Conservation (phyloP, 2,888 invertebrate genomes). For the Amitus sp. region DNA sequence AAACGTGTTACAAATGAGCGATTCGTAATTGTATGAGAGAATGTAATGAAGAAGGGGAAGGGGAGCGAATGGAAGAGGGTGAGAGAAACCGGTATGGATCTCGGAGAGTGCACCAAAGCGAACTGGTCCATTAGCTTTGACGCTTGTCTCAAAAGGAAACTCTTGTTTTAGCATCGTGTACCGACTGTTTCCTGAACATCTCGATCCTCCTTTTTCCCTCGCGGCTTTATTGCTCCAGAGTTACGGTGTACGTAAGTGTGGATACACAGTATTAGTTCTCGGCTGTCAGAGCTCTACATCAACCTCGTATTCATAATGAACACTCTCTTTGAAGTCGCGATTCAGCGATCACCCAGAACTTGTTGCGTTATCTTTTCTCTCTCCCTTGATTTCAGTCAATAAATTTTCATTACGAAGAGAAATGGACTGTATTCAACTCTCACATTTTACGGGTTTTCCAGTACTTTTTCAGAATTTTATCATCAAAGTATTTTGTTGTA, state of each 20-base stretch:
- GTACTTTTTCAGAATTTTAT: too few species aligned
- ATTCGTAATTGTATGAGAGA: neutral
- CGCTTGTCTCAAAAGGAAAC: slow-evolving; percentile 61
- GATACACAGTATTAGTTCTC: slow-evolving; percentile 24
- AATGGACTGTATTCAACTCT: too few species aligned
- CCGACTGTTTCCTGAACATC: slow-evolving; percentile 60
- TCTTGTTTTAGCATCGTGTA: slow-evolving; percentile 58
- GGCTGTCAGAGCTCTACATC: slow-evolving; percentile 20
- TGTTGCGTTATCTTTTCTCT: slow-evolving; percentile 28
- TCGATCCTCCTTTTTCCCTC: slow-evolving; percentile 47
- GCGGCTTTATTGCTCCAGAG: slow-evolving; percentile 47
- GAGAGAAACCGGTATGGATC: slow-evolving; percentile 31
- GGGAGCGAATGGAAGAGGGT: slow-evolving; percentile 18
- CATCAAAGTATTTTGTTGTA: too few species aligned
- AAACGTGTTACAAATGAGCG: too few species aligned
- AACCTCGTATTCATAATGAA: slow-evolving; percentile 30
- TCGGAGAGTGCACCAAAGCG: slow-evolving; percentile 23
- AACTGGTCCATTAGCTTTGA: slow-evolving; percentile 60
- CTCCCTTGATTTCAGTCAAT: slow-evolving; percentile 24
- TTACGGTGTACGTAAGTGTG: slow-evolving; percentile 29
- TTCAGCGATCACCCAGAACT: slow-evolving; percentile 30
- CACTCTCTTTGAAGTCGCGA: slow-evolving; percentile 34
- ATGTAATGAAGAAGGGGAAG: neutral
- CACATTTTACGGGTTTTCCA: too few species aligned
- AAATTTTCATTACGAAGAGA: too few species aligned